These are phyloP conservation scores for Tinea pellionella DNA, from an alignment of 2,888 invertebrate genomes.

Conservation along the genomic window DNA sequence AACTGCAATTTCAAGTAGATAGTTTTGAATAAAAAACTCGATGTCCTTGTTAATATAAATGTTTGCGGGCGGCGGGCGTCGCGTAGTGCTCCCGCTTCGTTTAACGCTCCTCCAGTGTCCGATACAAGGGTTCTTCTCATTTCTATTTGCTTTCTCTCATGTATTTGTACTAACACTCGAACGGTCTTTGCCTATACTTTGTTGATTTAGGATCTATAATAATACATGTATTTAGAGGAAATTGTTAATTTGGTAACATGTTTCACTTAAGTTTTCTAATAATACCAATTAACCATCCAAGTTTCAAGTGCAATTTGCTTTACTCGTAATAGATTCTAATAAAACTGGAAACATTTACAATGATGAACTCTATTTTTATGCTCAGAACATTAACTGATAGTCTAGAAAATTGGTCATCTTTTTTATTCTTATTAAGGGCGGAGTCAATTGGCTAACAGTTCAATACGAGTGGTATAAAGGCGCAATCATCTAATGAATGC, in stretches of 20 bases:
- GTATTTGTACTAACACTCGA: conserved; percentile 42
- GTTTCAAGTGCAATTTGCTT: no score
- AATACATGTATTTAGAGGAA: conserved; percentile 10
- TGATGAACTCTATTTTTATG: not conserved
- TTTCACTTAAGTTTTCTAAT: not conserved
- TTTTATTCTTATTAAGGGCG: conserved; percentile 6
- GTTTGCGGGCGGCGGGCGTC: conserved; percentile 18
- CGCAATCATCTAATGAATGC: conserved; percentile 71
- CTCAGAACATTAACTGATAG: not conserved
- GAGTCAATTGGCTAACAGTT: conserved; percentile 38
- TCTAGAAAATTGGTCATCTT: not conserved
- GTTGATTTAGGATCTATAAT: conserved; percentile 49
- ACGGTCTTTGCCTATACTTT: conserved; percentile 27
- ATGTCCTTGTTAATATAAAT: conserved; percentile 17
- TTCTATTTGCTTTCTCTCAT: conserved; percentile 31
- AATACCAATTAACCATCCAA: not conserved
- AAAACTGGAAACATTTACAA: not conserved
- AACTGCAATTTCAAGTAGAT: no score
- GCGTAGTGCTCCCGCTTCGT: conserved; percentile 16
- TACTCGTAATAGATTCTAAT: not conserved
- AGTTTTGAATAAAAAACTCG: not conserved
- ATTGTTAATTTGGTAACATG: not conserved
- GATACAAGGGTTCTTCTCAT: conserved; percentile 14
- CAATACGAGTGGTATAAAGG: conserved; percentile 37
- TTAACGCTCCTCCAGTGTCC: conserved; percentile 17